Base-by-base conservation (phyloP, 2,888 invertebrate genomes). In the Micoletzkya japonica region DNA sequence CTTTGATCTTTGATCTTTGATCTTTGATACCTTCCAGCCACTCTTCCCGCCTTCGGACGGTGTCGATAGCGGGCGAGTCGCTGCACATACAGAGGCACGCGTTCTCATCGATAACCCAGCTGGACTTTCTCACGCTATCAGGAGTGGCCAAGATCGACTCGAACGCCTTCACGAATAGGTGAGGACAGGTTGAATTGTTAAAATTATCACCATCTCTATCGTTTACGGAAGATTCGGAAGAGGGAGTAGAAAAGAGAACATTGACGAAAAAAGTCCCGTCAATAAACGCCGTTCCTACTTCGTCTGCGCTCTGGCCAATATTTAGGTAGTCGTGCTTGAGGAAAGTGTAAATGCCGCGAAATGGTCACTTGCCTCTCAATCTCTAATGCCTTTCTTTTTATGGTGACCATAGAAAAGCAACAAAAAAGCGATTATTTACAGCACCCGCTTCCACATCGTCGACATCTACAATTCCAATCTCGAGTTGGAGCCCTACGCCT, bases 391-490 rank as follows among this genome's bases (percentile, higher is more conserved):
- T n/a, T n/a, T n/a, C n/a, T n/a, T n/a, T n/a, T n/a, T n/a, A n/a
- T n/a, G n/a, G n/a, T n/a, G n/a, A n/a, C n/a, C n/a, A n/a, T n/a
- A n/a, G n/a, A n/a, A n/a, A n/a, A n/a, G n/a, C n/a, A n/a, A n/a
- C n/a, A n/a, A n/a, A 20, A 44, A 44, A 7, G 44, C 10, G 20
- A 44, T 54, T 17, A 26, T 24, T 54, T 64, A 7, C 50, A 68
- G 68, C 58, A 44, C 68, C 30, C 68, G 68, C n/a, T 68, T 68
- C 68, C 58, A 68, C 68, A 44, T 49, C 32, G 39, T 68, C 49
- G 36, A 68, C 49, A 49, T 68, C 57, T 58, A 50, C 68, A 44
- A 26, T n/a, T 58, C 57, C 1, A 28, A 37, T 32, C 20, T 58
- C 32, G 14, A 57, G 3, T 30, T 68, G 39, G 44, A 57, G 32